Evolutionary conservation across 2,797 vertebrate genomes (phyloP).

Genomic region (Jordanella pulchra): DNA sequence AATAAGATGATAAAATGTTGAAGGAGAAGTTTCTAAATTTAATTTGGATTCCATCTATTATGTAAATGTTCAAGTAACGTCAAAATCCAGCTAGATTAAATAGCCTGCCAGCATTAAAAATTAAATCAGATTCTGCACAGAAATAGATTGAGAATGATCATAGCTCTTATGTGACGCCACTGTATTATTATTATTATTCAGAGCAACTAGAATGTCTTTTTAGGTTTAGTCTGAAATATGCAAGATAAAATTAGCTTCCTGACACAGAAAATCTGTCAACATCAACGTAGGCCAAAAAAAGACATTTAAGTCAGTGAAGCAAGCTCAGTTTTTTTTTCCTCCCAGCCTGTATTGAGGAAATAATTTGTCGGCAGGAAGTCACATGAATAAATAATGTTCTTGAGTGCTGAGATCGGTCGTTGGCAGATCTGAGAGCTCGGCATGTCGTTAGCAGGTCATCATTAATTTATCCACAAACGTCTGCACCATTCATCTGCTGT

Average conservation of each 20-base stretch:
- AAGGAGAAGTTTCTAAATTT: conserved; percentile 3
- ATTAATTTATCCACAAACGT: conserved; percentile 51
- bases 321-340: conserved; percentile 26
- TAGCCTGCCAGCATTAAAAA: conserved; percentile 10
- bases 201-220: conserved; percentile 12
- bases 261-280: conserved; percentile 6
- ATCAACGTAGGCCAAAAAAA: conserved; percentile 4
- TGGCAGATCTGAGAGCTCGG: conserved; percentile 33
- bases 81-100: conserved; percentile 4
- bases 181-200: conserved; percentile 10
- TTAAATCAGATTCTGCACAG: conserved; percentile 21
- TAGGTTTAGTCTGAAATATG: conserved; percentile 36
- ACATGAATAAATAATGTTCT: conserved; percentile 65
- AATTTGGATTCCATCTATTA: conserved; percentile 10
- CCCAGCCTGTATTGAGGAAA: conserved; percentile 48
- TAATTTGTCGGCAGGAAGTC: conserved; percentile 52
- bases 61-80: not conserved
- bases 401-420: conserved; percentile 26
- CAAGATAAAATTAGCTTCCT: conserved; percentile 36
- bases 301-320: conserved; percentile 32
- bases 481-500: conserved; percentile 29
- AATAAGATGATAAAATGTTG: not conserved
- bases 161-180: conserved; percentile 17
- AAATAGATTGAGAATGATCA: conserved; percentile 26
- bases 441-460: conserved; percentile 39